Conservation (phyloP, 2,113 vertebrate species). For the Psittacara wagleri region DNA sequence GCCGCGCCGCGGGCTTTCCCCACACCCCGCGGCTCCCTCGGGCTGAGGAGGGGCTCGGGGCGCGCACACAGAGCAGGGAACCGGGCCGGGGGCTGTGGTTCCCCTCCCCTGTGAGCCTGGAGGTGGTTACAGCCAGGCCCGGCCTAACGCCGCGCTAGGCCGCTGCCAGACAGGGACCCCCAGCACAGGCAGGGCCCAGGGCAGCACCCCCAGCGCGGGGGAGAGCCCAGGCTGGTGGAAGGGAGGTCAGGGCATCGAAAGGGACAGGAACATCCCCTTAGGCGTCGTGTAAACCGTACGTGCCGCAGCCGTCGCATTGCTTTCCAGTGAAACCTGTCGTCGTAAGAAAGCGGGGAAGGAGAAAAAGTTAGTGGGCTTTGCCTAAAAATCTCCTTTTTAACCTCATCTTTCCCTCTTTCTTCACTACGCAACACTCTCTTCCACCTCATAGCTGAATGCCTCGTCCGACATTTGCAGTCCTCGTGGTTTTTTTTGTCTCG, state of each 20-base stretch:
- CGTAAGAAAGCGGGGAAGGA: not conserved
- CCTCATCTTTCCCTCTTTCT: not conserved
- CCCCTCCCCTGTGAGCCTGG: not conserved
- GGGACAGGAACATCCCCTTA: accelerated
- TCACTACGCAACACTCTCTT: not conserved
- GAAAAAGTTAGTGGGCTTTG: not conserved
- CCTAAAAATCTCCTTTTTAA: not conserved
- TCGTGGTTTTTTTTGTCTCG: not conserved
- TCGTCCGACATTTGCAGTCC: not conserved
- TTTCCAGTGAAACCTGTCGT: not conserved
- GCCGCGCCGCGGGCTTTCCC: not conserved
- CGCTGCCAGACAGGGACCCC: not conserved
- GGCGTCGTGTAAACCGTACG: accelerated
- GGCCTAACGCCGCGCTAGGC: not conserved
- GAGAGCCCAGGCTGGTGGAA: not conserved
- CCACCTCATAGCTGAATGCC: not conserved
- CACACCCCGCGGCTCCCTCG: not conserved
- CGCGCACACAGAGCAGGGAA: not conserved
- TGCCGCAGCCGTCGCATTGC: accelerated
- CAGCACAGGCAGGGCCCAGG: not conserved
- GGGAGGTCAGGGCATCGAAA: not conserved
- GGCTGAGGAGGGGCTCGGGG: not conserved
- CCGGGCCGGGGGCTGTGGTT: not conserved
- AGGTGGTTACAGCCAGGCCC: not conserved
- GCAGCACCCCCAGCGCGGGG: not conserved